Percentiles rank a stretch among this genome's conserved stretches.
Conservation (phyloP, 2,888 invertebrate species). For the Acleris sparsana region DNA sequence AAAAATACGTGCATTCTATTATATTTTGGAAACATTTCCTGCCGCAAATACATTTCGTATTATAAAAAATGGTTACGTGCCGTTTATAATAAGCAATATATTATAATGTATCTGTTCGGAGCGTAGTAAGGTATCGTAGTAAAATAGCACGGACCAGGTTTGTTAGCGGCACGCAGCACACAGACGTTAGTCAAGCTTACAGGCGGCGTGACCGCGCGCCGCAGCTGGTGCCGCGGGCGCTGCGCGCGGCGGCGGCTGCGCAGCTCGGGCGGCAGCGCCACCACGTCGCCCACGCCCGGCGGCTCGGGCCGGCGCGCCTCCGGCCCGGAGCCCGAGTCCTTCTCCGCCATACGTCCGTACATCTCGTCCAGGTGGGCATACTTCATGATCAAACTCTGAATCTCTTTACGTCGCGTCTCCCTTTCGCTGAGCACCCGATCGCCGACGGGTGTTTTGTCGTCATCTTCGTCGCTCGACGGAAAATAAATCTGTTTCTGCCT, state of each 20-base stretch:
- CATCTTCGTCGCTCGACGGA: slow-evolving; percentile 78
- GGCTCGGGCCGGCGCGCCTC: slow-evolving; percentile 55
- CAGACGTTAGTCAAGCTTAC: slow-evolving; percentile 79
- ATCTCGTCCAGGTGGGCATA: slow-evolving; percentile 91
- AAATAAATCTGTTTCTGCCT: slow-evolving; percentile 78
- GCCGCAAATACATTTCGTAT: too few species aligned
- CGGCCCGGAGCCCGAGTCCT: slow-evolving; percentile 57
- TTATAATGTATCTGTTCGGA: not conserved
- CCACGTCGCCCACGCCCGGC: slow-evolving; percentile 70
- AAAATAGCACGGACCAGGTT: slow-evolving; percentile 73
- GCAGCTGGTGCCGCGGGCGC: slow-evolving; percentile 76
- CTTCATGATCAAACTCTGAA: slow-evolving; percentile 91
- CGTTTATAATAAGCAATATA: too few species aligned
- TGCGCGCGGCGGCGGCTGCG: slow-evolving; percentile 71
- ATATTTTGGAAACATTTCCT: not conserved
- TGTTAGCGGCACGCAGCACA: slow-evolving; percentile 74
- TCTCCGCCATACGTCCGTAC: slow-evolving; percentile 81
- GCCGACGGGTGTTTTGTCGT: slow-evolving; percentile 78
- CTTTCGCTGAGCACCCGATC: slow-evolving; percentile 87
- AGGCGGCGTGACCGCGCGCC: slow-evolving; percentile 82
- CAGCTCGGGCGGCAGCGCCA: slow-evolving; percentile 74
- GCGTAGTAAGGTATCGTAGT: slow-evolving; percentile 28
- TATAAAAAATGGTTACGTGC: too few species aligned
- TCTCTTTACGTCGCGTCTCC: slow-evolving; percentile 92
- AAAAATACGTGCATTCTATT: slow-evolving; percentile 28